phyloP scores from a whole-genome alignment of 2,888 invertebrate genomes.

The Acronicta psi region DNA sequence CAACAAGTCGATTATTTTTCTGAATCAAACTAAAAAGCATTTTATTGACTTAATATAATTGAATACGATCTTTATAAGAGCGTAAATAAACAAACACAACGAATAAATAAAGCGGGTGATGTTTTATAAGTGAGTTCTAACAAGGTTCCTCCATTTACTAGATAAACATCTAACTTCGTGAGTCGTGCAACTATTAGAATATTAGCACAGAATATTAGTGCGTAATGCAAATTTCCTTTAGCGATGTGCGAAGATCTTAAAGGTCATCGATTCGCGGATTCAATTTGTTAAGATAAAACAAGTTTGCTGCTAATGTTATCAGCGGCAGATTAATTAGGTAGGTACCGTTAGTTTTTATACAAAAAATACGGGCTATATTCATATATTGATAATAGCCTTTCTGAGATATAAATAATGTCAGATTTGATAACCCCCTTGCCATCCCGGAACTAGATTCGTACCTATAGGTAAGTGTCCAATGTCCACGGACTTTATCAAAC shows the following conservation, averaged over 20 bases:
- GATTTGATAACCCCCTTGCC: slow-evolving; percentile 36
- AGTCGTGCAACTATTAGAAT: slow-evolving; percentile 57
- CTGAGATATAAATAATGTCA: slow-evolving; percentile 37
- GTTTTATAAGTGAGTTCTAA: slow-evolving; percentile 51
- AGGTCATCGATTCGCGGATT: slow-evolving; percentile 63
- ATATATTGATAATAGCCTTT: slow-evolving; percentile 25
- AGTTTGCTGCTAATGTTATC: slow-evolving; percentile 41
- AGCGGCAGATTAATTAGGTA: slow-evolving; percentile 37
- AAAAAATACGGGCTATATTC: slow-evolving; percentile 20
- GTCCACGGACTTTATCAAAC: slow-evolving; percentile 8
- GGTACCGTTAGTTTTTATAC: slow-evolving; percentile 25
- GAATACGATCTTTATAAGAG: slow-evolving; percentile 38
- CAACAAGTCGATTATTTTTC: slow-evolving; percentile 21
- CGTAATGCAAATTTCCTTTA: slow-evolving; percentile 69
- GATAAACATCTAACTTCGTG: slow-evolving; percentile 67
- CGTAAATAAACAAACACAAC: slow-evolving; percentile 48
- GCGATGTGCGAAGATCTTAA: slow-evolving; percentile 66
- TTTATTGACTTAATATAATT: slow-evolving; percentile 47
- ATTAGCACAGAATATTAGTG: slow-evolving; percentile 66
- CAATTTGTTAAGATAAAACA: slow-evolving; percentile 37
- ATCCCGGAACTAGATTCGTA: slow-evolving; percentile 19
- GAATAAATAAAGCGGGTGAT: slow-evolving; percentile 42
- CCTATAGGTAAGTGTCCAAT: background rate
- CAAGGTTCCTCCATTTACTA: slow-evolving; percentile 63
- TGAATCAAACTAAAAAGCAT: slow-evolving; percentile 23